A percentile compares a stretch with the other conserved stretches of the same genome.
Conservation (phyloP, 2,797 vertebrate genomes). For the Myotis vivesi region DNA sequence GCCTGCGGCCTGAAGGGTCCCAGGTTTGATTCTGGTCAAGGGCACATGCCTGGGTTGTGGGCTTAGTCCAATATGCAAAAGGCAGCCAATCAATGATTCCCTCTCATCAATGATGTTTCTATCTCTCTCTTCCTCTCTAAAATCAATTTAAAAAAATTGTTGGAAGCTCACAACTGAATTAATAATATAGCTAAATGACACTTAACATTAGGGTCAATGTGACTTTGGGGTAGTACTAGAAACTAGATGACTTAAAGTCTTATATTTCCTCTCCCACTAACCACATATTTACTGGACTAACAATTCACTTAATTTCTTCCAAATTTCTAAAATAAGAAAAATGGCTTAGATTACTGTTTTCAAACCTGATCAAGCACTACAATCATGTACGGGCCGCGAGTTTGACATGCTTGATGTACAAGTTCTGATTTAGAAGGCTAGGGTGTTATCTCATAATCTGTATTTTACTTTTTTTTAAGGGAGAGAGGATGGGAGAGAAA, state of each 20-base stretch:
- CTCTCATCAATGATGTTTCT: too few relatives aligned
- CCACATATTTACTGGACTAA: not conserved
- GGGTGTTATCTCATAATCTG: not conserved
- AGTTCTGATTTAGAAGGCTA: conserved; percentile 10
- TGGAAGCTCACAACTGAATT: not conserved
- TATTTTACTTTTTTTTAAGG: not conserved
- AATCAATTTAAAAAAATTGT: not conserved
- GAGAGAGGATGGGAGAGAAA: too few relatives aligned
- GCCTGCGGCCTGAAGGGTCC: too few relatives aligned
- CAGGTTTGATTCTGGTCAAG: too few relatives aligned
- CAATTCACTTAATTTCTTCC: not conserved
- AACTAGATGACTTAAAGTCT: not conserved
- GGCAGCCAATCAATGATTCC: too few relatives aligned
- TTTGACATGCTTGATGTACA: too few relatives aligned
- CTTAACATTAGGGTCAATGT: not conserved
- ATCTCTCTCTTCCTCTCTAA: too few relatives aligned
- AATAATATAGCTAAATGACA: not conserved
- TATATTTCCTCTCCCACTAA: not conserved
- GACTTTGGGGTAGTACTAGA: not conserved
- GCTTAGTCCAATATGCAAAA: too few relatives aligned
- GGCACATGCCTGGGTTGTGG: too few relatives aligned
- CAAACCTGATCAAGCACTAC: not conserved
- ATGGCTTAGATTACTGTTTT: not conserved
- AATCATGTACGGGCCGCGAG: not conserved
- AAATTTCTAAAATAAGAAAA: conserved; percentile 10